phyloP scores from a whole-genome alignment of 2,888 invertebrate species.

The Adelognathus sp. region DNA sequence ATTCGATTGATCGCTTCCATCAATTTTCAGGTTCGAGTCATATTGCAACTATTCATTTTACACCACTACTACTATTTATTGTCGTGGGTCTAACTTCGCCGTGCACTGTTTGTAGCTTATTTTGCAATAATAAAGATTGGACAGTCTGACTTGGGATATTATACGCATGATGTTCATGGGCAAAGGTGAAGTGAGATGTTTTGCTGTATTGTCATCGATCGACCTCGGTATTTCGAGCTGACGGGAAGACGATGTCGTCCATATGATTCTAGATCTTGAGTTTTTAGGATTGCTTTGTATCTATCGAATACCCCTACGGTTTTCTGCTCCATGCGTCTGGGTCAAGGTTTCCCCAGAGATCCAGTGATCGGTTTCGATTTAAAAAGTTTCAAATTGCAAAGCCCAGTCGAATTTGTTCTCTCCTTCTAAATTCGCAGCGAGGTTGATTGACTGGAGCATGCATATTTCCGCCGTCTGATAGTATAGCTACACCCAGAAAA shows the following conservation, averaged over 20 bases:
- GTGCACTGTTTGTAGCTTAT: not conserved
- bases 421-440: not conserved
- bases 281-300: not conserved
- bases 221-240: not conserved
- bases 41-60: no score
- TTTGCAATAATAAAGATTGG: not conserved
- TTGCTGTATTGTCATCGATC: not conserved
- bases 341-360: slow-evolving; percentile 3
- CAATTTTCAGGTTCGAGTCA: no score
- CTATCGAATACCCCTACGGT: not conserved
- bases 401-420: slow-evolving; percentile 1
- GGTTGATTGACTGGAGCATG: not conserved
- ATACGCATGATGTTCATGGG: not conserved
- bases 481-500: no score
- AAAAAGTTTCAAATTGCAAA: not conserved
- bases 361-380: not conserved
- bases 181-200: not conserved
- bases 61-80: no score
- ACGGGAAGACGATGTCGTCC: not conserved
- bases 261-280: not conserved
- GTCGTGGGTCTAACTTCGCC: not conserved
- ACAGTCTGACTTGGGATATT: slow-evolving; percentile 2
- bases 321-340: not conserved
- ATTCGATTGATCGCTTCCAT: no score
- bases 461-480: slow-evolving; percentile 27